Conservation (phyloP, 2,888 invertebrate species). For the Erpobdella octoculata region DNA sequence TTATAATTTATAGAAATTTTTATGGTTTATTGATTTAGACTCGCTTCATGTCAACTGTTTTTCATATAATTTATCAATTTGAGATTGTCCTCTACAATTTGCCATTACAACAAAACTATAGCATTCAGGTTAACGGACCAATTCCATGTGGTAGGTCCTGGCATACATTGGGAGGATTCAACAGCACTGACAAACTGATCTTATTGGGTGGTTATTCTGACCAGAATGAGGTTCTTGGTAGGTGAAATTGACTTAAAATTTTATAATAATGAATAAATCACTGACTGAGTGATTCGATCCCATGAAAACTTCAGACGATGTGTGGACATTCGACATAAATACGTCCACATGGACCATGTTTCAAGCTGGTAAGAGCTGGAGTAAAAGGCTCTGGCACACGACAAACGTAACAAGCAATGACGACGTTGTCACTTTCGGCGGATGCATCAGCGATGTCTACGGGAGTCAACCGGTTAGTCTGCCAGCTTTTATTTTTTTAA, state of each 20-base stretch:
- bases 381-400: conserved; percentile 51
- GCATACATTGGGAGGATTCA: conserved; percentile 47
- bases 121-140: conserved; percentile 40
- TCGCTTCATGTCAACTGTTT: too few species aligned
- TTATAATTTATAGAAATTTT: too few species aligned
- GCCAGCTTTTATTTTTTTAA: too few species aligned
- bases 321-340: conserved; percentile 45
- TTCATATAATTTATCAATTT: neutral
- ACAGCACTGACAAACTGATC: conserved; percentile 41
- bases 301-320: conserved; percentile 46
- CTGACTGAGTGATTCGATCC: too few species aligned
- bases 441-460: conserved; percentile 46
- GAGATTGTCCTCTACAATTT: neutral
- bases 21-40: too few species aligned
- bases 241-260: neutral
- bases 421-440: conserved; percentile 50
- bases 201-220: conserved; percentile 40
- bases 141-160: conserved; percentile 50
- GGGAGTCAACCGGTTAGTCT: neutral
- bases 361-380: neutral
- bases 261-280: too few species aligned
- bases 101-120: conserved; percentile 32
- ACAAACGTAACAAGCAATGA: conserved; percentile 41
- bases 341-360: conserved; percentile 43
- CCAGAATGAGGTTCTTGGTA: conserved; percentile 18